Evolutionary conservation across 2,888 invertebrate species (phyloP).

Genomic region (Danaus chrysippus): DNA sequence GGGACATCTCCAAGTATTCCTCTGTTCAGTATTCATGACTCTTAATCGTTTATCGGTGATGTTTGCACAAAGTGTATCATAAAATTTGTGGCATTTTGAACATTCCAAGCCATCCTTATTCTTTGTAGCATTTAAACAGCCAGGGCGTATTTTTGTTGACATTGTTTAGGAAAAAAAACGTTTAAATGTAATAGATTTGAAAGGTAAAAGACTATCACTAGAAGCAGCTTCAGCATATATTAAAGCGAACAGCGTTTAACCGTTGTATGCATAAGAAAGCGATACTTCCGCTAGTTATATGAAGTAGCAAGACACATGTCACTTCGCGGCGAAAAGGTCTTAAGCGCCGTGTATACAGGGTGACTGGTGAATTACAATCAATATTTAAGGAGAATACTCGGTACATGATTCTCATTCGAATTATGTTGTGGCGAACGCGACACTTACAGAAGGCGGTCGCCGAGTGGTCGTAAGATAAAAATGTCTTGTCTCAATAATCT

Average conservation of each 20-base stretch:
- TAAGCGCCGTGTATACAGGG: neutral
- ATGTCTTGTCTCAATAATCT: too few species aligned
- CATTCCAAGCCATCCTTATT: neutral
- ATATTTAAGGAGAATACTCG: too few species aligned
- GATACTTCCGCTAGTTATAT: neutral
- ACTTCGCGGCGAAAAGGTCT: neutral
- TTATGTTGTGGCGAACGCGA: too few species aligned
- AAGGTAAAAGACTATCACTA: neutral
- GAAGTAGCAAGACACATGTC: neutral
- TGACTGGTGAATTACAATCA: too few species aligned
- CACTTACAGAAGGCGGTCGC: too few species aligned
- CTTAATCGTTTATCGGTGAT: neutral
- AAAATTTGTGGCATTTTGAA: neutral
- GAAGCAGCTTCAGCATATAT: neutral
- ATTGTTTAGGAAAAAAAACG: neutral
- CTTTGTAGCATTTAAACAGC: neutral
- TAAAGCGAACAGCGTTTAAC: conserved; percentile 1
- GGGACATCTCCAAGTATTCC: neutral
- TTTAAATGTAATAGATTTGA: neutral
- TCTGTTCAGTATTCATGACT: neutral
- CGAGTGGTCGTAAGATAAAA: too few species aligned
- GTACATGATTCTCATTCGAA: too few species aligned
- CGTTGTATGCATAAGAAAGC: neutral
- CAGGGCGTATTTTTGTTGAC: neutral
- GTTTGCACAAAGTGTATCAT: neutral